Evolutionary conservation across 2,797 vertebrate species (phyloP).

Genomic region (Merluccius polli): DNA sequence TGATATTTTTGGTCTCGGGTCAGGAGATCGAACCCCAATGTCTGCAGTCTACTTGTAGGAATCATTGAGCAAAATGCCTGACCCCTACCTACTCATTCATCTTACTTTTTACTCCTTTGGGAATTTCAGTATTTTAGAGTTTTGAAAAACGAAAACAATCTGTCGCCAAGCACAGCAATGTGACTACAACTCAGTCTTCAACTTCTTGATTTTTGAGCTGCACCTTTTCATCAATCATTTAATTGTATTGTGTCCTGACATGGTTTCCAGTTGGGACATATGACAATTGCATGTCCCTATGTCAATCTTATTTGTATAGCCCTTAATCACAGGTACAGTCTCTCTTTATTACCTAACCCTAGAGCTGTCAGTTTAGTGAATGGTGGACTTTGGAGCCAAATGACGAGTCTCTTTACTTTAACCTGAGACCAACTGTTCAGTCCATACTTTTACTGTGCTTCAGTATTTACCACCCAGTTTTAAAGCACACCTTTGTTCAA

Average conservation of each 20-base stretch:
- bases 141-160: too few species aligned
- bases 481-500: background rate
- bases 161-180: too few species aligned
- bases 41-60: too few species aligned
- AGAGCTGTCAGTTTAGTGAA: background rate
- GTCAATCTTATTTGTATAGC: background rate
- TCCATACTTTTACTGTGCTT: constrained; percentile 9
- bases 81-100: too few species aligned
- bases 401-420: constrained; percentile 21
- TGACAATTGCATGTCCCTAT: background rate
- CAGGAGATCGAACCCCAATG: background rate
- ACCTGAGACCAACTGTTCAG: constrained; percentile 2
- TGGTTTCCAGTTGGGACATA: background rate
- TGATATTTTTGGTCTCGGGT: background rate
- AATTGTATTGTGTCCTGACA: background rate
- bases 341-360: background rate
- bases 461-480: background rate
- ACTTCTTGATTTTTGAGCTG: too few species aligned
- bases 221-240: too few species aligned
- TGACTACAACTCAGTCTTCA: too few species aligned
- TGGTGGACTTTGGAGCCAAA: constrained; percentile 39
- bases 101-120: too few species aligned
- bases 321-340: background rate
- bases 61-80: too few species aligned
- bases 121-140: too few species aligned